Evolutionary conservation across 1,140 invertebrate species (phyloP), one percentile per base, ranked within the genome.

Genomic region (Brachionus calyciflorus): DNA sequence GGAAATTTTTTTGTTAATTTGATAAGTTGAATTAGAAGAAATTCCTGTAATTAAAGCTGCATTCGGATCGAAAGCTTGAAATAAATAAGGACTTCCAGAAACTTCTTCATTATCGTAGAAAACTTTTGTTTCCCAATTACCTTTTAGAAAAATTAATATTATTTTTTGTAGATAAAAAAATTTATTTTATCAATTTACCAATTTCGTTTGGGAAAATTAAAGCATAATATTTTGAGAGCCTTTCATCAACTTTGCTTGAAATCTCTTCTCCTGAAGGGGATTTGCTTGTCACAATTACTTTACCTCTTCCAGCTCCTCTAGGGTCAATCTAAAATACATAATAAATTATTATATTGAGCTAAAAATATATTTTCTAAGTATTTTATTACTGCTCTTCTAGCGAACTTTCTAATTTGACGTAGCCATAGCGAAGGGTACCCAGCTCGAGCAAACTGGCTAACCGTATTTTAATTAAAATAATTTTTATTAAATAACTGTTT

Each of bases 171-270:
- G 4, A 28, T 37, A 51, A 26, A 6, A 37, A 41, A 26, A 21
- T 4, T 69, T 33, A 26, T 24, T 69, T 60, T 41, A 9, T 33
- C 69, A 78, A 82, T 81, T 77, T 79, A 81, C 94, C 96, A 55
- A 93, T 91, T 88, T 98, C 94, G 80, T 96, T 92, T 4, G 96
- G 95, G 82, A 94, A 92, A 84, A 99, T 98, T 77, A 92, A 95
- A 63, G 94, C 93, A 78, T 91, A 92, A 46, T 65, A 65, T 41
- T 65, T 65, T 12, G 14, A 41, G 21, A 44, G 17, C 24, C 41
- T 21, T 65, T 65, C 60, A 3, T 30, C 17, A 5, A 26, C 40
- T 65, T 65, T 37, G 44, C 60, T 65, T 4, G 21, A 28, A 3
- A 44, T 21, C 19, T 65, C 60, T 44, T 44, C 17, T 3, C 40